A percentile compares a stretch with the other conserved stretches of the same genome.
Conservation (phyloP, 2,888 invertebrate species). For the Euclidia mi region DNA sequence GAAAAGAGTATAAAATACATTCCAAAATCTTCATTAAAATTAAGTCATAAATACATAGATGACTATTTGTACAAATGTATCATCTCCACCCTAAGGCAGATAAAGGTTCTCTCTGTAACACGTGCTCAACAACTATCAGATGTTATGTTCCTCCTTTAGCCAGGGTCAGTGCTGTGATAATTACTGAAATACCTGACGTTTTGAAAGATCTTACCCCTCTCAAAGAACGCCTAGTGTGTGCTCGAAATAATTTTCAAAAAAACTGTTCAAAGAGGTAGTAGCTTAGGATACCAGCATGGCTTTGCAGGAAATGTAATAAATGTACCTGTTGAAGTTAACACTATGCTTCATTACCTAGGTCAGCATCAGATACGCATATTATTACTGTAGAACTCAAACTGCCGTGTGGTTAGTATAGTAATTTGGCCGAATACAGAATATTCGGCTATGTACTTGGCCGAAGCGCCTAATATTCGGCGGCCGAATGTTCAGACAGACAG, state of each 20-base stretch:
- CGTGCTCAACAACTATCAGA: conserved; percentile 25
- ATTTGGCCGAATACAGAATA: too few species aligned
- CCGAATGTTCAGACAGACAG: too few species aligned
- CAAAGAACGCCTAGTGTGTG: conserved; percentile 38
- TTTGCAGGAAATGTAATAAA: conserved; percentile 42
- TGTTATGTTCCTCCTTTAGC: too few species aligned
- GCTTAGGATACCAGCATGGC: conserved; percentile 44
- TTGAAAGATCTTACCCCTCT: conserved; percentile 31
- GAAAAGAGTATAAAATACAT: too few species aligned
- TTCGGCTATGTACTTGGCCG: too few species aligned
- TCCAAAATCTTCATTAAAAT: conserved; percentile 19
- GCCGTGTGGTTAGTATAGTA: too few species aligned
- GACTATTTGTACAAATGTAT: too few species aligned
- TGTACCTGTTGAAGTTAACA: conserved; percentile 39
- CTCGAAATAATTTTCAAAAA: conserved; percentile 19
- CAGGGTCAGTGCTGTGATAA: conserved; percentile 33
- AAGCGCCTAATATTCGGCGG: too few species aligned
- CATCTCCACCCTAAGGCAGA: too few species aligned
- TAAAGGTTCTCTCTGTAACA: too few species aligned
- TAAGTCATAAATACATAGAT: conserved; percentile 2
- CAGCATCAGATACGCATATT: conserved; percentile 26
- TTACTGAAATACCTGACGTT: conserved; percentile 35
- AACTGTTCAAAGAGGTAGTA: neutral
- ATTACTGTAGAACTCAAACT: conserved; percentile 40
- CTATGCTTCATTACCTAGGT: conserved; percentile 10